phyloP scores from a whole-genome alignment of 2,888 invertebrate species.

The Megaustenia siamemsis region DNA sequence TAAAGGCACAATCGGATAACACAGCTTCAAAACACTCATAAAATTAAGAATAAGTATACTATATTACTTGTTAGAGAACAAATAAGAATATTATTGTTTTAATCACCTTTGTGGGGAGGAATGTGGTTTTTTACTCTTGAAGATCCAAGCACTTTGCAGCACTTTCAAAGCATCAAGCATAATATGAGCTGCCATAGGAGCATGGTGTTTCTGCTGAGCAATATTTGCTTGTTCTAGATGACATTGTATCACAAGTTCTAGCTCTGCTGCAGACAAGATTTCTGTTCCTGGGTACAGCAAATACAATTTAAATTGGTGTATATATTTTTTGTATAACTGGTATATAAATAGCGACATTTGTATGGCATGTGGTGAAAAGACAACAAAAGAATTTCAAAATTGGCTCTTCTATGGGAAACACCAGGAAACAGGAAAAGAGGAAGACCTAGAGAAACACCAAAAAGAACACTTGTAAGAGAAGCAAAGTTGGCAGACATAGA shows the following conservation, averaged over 20 bases:
- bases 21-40: no score
- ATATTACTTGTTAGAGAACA: no score
- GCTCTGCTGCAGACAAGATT: constrained; percentile 74
- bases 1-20: no score
- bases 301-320: neutral
- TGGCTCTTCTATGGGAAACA: no score
- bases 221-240: constrained; percentile 75
- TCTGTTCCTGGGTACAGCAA: constrained; percentile 63
- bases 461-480: no score
- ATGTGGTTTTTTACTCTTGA: constrained; percentile 63
- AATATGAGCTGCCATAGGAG: constrained; percentile 77
- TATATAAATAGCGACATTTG: no score
- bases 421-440: no score
- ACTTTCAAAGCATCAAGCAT: constrained; percentile 74
- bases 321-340: neutral
- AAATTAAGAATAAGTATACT: no score
- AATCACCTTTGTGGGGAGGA: constrained; percentile 59
- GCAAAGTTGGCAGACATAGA: no score
- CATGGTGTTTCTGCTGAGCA: constrained; percentile 77
- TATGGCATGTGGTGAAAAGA: neutral
- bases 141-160: constrained; percentile 70
- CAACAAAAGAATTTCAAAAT: no score
- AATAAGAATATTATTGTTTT: no score
- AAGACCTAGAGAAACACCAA: no score
- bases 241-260: constrained; percentile 77